Base-by-base conservation (phyloP, 2,113 vertebrate genomes). In the Strix aluco region DNA sequence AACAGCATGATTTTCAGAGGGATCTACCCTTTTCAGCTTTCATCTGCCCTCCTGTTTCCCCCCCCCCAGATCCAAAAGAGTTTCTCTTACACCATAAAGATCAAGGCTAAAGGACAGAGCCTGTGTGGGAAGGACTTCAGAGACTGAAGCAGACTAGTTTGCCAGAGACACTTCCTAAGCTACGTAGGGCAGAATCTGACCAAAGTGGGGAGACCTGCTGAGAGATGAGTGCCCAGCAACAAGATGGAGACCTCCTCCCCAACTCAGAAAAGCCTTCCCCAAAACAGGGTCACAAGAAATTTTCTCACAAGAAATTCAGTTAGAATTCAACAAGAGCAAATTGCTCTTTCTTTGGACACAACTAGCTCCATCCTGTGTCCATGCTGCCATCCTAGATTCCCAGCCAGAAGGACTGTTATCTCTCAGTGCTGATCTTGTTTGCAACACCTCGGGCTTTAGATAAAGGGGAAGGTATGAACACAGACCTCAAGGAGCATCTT, bases 401-500 rank as follows among this genome's bases (percentile, higher is more conserved):
- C 40, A 72, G 73, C 20, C 74, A 83, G n/a, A 58, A 44, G 13
- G 32, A 71, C 0, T 42, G 0, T 49, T 4, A 44, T 42, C 78
- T 74, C 42, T 78, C 61, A 54, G 20, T 36, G 79, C 49, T 65
- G 52, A 67, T 75, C 62, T 44, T 73, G 61, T 74, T 74, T 55
- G 61, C 29, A 65, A 2, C 0, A 0, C 57, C 61, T 66, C 0
- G 0, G 58, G 57, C 66, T 88, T 40, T 30, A 70, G 42, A 63
- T 52, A 36, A 77, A 42, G 13, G 19, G 27, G 29, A 69, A 90
- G 23, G 61, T 42, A 29, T 55, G 65, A 38, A 90, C 58, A 20
- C 20, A 25, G 78, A 63, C 44, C 23, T 44, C 46, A 66, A 27
- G 72, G 72, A 90, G 15, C 26, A 13, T 51, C 57, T 59, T 40